A percentile compares a stretch with the other conserved stretches of the same genome.
These are phyloP conservation scores for Tineola bisselliella DNA, from an alignment of 2,888 invertebrate species.

Conservation along the genomic window DNA sequence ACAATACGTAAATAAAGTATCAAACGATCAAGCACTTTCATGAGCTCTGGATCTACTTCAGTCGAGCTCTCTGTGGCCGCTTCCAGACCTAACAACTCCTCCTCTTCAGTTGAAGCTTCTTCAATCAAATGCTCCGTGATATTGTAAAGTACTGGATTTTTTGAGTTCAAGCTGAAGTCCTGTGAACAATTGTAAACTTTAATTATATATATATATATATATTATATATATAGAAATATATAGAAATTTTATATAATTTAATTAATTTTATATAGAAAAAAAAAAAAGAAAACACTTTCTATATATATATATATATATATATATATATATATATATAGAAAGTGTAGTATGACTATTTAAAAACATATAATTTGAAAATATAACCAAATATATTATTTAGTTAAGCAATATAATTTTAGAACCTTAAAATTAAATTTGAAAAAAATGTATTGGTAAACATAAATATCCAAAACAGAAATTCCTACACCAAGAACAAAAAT, in stretches of 20 bases:
- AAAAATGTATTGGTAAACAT: no score
- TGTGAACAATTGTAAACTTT: constrained; percentile 20
- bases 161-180: constrained; percentile 76
- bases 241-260: neutral
- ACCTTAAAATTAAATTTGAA: no score
- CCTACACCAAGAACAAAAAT: no score
- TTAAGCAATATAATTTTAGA: no score
- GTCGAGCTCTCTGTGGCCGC: constrained; percentile 41
- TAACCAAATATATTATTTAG: no score
- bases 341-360: neutral
- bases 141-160: constrained; percentile 94
- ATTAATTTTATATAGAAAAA: no score
- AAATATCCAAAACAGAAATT: no score
- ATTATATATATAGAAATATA: neutral
- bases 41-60: constrained; percentile 54
- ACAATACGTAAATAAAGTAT: constrained; percentile 95
- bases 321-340: neutral
- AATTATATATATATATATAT: neutral
- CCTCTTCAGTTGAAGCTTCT: constrained; percentile 98
- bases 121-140: constrained; percentile 98
- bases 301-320: neutral
- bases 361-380: no score
- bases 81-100: constrained; percentile 83
- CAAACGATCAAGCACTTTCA: constrained; percentile 80
- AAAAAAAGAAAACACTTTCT: no score